Evolutionary conservation across 1,140 invertebrate species (phyloP).

Genomic region (Wasmannia auropunctata): DNA sequence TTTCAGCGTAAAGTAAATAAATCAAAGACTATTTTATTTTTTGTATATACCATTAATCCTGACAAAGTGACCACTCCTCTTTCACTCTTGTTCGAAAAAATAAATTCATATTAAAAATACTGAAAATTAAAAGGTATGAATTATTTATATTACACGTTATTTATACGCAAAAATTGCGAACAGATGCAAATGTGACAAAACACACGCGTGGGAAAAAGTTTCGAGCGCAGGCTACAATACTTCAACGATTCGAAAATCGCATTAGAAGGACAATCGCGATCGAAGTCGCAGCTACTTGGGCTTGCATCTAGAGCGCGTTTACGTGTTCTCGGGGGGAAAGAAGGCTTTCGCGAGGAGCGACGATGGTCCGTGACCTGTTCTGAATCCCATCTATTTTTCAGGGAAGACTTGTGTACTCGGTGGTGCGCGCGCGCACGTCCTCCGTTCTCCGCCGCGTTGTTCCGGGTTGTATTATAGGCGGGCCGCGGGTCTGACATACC

Average conservation of each 20-base stretch:
- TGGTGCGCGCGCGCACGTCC: neutral
- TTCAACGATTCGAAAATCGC: constrained; percentile 28
- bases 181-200: neutral
- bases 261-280: constrained; percentile 9
- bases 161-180: neutral
- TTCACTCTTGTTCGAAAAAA: neutral
- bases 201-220: neutral
- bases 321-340: neutral
- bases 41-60: neutral
- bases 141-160: neutral
- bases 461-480: constrained; percentile 21
- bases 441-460: neutral
- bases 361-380: constrained; percentile 48
- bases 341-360: neutral
- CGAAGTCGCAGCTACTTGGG: neutral
- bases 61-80: neutral
- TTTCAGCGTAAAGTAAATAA: neutral
- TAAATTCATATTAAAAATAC: constrained; percentile 25
- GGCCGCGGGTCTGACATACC: constrained; percentile 42
- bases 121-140: neutral
- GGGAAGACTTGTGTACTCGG: constrained; percentile 1
- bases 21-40: constrained; percentile 14
- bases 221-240: neutral
- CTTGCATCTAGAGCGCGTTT: neutral
- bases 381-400: constrained; percentile 65